phyloP scores from a whole-genome alignment of 2,797 vertebrate species.

The Acrossocheilus fasciatus region DNA sequence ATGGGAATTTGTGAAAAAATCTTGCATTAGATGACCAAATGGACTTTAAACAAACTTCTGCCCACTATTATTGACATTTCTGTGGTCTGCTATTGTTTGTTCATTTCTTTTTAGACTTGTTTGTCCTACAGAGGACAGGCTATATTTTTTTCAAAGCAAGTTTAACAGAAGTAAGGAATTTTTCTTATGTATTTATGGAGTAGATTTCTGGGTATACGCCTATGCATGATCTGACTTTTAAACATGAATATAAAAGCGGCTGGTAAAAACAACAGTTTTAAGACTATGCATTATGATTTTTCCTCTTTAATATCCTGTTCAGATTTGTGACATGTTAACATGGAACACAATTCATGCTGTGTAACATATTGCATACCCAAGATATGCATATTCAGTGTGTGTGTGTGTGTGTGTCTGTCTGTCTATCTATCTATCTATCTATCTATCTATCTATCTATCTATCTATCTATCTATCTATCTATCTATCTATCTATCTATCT shows the following conservation, averaged over 20 bases:
- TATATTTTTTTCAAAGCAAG: conserved; percentile 31
- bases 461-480: too few relatives aligned
- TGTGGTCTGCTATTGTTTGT: conserved; percentile 43
- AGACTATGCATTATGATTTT: not conserved
- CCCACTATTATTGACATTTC: conserved; percentile 47
- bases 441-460: too few relatives aligned
- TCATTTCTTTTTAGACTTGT: conserved; percentile 3
- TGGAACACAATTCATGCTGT: not conserved
- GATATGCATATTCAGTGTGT: too few relatives aligned
- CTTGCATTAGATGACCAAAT: conserved; percentile 43
- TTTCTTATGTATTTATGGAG: not conserved
- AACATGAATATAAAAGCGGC: not conserved
- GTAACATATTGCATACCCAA: not conserved
- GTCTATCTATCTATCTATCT: too few relatives aligned
- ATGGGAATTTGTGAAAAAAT: conserved; percentile 14
- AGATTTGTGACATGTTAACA: not conserved
- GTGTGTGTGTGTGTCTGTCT: too few relatives aligned
- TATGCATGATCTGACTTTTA: not conserved
- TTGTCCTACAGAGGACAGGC: conserved; percentile 2
- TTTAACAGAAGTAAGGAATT: conserved; percentile 8
- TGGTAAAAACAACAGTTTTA: not conserved
- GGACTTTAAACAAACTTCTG: conserved; percentile 29
- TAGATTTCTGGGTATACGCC: not conserved
- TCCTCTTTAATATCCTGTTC: not conserved
- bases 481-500: too few relatives aligned